These are phyloP conservation scores for Aurelia sp. DNA, from an alignment of 30 jellyfish, hydroid and myxozoan genomes.

Conservation along the genomic window DNA sequence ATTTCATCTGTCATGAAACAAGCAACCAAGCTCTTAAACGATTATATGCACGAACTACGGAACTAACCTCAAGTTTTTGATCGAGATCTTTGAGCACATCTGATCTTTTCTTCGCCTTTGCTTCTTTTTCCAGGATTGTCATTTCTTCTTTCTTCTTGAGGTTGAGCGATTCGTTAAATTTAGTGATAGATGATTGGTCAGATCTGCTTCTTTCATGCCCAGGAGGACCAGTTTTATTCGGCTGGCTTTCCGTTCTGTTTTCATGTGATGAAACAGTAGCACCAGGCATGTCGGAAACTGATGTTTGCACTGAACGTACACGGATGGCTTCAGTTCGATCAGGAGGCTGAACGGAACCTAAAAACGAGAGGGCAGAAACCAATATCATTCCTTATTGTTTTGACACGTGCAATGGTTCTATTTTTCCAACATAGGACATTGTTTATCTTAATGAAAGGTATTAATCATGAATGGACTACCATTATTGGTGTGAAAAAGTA, in stretches of 20 bases:
- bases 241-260: neutral
- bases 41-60: too few relatives aligned
- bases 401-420: too few relatives aligned
- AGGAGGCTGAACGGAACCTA: neutral
- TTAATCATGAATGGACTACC: too few relatives aligned
- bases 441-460: too few relatives aligned
- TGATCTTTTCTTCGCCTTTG: neutral
- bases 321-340: neutral
- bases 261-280: neutral
- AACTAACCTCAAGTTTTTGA: conserved; percentile 37
- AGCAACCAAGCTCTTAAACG: too few relatives aligned
- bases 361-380: neutral
- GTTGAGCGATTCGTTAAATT: conserved; percentile 48
- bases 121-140: too few relatives aligned
- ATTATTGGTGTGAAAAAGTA: too few relatives aligned
- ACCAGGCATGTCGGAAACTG: conserved; percentile 47
- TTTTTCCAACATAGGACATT: too few relatives aligned
- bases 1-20: too few relatives aligned
- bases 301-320: conserved; percentile 66
- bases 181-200: conserved; percentile 53
- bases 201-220: neutral
- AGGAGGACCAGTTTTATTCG: neutral
- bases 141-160: neutral
- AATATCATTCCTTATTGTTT: too few relatives aligned
- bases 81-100: conserved; percentile 39